Base-by-base conservation (phyloP, 2,113 vertebrate genomes). In the Pampusana beccarii region DNA sequence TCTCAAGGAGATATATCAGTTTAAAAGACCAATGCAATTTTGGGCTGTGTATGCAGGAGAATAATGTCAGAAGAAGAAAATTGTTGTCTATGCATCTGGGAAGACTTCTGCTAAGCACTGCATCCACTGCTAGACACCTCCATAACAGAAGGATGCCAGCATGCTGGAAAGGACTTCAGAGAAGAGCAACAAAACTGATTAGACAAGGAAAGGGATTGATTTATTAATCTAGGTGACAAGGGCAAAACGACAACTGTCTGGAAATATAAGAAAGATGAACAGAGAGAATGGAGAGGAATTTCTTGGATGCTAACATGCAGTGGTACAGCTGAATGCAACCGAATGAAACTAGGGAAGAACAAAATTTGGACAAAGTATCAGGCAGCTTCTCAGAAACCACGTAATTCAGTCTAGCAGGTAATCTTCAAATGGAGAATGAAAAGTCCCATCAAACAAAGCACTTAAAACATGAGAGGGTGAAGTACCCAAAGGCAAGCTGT, bases 61-160 rank as follows among this genome's bases (percentile, higher is more conserved):
- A 88, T 75, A 93, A 84, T 34, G 50, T 72, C 80, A 93, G 77
- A 87, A 78, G 60, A 81, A 16, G 60, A 64, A 96, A 92, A 90
- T 86, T 46, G 86, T 10, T 79, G 65, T 62, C 23, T 87, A 12
- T 11, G 50, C 44, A 77, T 58, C 58, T 87, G 54, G 17, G 38
- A 93, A 91, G 57, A 82, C n/a, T 72, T 94, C 77, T 86, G 48
- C 31, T 38, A 62, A 93, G 84, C 15, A 72, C 16, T 26, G 40
- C 25, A 85, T 65, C 29, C 28, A 46, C 53, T 69, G 89, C 50
- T 66, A 72, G 28, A 85, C 15, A 62, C 25, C 73, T 89, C 54
- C 5, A 4, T 8, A 88, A 66, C 44, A 90, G 61, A 94, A 95
- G 38, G 65, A 93, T 50, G 69, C 61, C 75, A 62, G 44, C 40